Percentiles rank a stretch among this genome's conserved stretches.
Evolutionary conservation across 2,888 invertebrate genomes (phyloP).

Genomic region (Melanophora roralis): DNA sequence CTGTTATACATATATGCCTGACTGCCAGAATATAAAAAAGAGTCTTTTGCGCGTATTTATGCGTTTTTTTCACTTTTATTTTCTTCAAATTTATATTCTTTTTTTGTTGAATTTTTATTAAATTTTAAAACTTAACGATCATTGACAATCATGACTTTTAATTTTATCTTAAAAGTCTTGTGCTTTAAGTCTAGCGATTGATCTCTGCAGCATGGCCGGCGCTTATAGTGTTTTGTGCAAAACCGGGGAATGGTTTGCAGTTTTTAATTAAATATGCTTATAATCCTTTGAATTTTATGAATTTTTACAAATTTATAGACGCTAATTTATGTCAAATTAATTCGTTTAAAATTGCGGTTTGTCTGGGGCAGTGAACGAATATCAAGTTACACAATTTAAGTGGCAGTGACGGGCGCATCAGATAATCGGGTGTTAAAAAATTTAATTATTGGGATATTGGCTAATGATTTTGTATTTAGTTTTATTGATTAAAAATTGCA

Average conservation of each 20-base stretch:
- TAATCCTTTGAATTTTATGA: slow-evolving; percentile 54
- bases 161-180: slow-evolving; percentile 10
- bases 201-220: background rate
- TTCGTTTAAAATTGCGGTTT: slow-evolving; percentile 35
- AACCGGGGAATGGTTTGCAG: background rate
- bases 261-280: slow-evolving; percentile 49
- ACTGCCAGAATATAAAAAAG: too few species aligned
- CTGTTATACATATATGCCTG: background rate
- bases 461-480: background rate
- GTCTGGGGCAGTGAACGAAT: background rate
- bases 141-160: slow-evolving; percentile 42
- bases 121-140: slow-evolving; percentile 39
- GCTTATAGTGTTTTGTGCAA: background rate
- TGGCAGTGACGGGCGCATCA: slow-evolving; percentile 4
- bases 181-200: slow-evolving; percentile 18
- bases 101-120: slow-evolving; percentile 18
- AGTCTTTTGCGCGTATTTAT: slow-evolving; percentile 33
- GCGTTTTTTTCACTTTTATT: slow-evolving; percentile 25
- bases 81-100: background rate
- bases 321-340: slow-evolving; percentile 56
- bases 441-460: background rate
- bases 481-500: background rate
- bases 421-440: slow-evolving; percentile 26
- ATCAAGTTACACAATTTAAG: slow-evolving; percentile 21
- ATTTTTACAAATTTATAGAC: slow-evolving; percentile 42